Conservation (phyloP, 2,888 invertebrate species). For the Toxonevra muliebris region DNA sequence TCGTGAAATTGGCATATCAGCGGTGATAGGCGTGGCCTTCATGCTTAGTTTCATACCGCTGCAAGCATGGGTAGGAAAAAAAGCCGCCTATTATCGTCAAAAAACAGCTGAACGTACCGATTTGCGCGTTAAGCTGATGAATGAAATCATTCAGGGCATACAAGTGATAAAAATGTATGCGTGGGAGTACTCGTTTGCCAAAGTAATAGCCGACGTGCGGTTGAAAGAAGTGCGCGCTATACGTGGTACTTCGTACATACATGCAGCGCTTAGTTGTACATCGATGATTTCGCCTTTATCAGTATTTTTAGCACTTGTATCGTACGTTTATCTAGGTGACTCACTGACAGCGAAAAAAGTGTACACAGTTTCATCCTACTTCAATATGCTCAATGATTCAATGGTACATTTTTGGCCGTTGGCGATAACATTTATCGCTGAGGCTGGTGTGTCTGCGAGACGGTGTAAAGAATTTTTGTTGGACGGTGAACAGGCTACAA, state of each 20-base stretch:
- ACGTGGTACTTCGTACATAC: slow-evolving; percentile 73
- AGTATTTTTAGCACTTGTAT: slow-evolving; percentile 77
- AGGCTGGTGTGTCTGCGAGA: slow-evolving; percentile 77
- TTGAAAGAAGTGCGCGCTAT: slow-evolving; percentile 77
- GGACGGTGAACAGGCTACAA: slow-evolving; percentile 52
- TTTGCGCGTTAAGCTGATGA: slow-evolving; percentile 86
- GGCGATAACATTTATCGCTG: slow-evolving; percentile 79
- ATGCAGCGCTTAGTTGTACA: slow-evolving; percentile 75
- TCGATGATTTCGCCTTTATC: slow-evolving; percentile 83
- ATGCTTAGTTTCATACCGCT: slow-evolving; percentile 78
- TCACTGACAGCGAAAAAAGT: slow-evolving; percentile 77
- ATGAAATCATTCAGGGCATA: slow-evolving; percentile 85
- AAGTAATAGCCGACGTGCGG: slow-evolving; percentile 77
- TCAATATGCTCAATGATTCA: slow-evolving; percentile 80
- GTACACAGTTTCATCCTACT: slow-evolving; percentile 82
- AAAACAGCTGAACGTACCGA: slow-evolving; percentile 84
- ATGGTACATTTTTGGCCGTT: slow-evolving; percentile 84
- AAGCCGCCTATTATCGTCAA: slow-evolving; percentile 72
- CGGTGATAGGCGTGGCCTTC: slow-evolving; percentile 75
- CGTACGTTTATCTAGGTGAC: slow-evolving; percentile 73
- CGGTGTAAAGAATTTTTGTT: slow-evolving; percentile 76
- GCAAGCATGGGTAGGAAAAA: slow-evolving; percentile 78
- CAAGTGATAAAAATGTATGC: slow-evolving; percentile 91
- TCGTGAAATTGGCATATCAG: slow-evolving; percentile 71
- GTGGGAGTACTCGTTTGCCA: slow-evolving; percentile 83